phyloP scores from a whole-genome alignment of 2,113 vertebrate species.

The Camelus bactrianus region DNA sequence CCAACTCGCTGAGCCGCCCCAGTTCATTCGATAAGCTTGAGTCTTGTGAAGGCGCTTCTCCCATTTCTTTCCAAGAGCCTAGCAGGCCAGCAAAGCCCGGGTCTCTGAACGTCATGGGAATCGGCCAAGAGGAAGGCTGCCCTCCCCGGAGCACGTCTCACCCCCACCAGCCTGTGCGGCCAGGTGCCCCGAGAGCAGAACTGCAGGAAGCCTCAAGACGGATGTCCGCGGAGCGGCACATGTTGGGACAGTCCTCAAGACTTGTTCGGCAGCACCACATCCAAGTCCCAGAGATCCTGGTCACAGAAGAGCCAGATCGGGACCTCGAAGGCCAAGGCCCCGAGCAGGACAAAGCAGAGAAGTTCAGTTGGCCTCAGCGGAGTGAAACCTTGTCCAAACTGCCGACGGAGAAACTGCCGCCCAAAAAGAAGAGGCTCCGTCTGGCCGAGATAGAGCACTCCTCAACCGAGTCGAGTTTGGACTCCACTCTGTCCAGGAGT shows the following conservation, averaged over 20 bases:
- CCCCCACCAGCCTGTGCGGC: conserved; percentile 74
- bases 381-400: conserved; percentile 97
- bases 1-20: conserved; percentile 96
- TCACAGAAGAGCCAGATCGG: conserved; percentile 97
- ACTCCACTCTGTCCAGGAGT: conserved; percentile 96
- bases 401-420: conserved; percentile 97
- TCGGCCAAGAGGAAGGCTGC: conserved; percentile 83
- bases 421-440: conserved; percentile 98
- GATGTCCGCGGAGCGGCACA: conserved; percentile 83
- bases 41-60: conserved; percentile 90
- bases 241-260: conserved; percentile 89
- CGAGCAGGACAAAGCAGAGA: conserved; percentile 93
- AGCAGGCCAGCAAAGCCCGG: conserved; percentile 83
- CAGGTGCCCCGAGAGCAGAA: conserved; percentile 84
- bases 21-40: conserved; percentile 95
- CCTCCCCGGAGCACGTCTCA: conserved; percentile 82
- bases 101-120: conserved; percentile 82
- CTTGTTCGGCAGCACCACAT: conserved; percentile 98
- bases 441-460: conserved; percentile 97
- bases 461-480: conserved; percentile 95
- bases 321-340: conserved; percentile 91
- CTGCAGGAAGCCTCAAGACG: conserved; percentile 80
- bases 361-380: conserved; percentile 97
- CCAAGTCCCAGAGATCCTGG: conserved; percentile 98
- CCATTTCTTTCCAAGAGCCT: conserved; percentile 88